A percentile compares a stretch with the other conserved stretches of the same genome.
Conservation (phyloP, 2,888 invertebrate species). For the Uropetala carovei region DNA sequence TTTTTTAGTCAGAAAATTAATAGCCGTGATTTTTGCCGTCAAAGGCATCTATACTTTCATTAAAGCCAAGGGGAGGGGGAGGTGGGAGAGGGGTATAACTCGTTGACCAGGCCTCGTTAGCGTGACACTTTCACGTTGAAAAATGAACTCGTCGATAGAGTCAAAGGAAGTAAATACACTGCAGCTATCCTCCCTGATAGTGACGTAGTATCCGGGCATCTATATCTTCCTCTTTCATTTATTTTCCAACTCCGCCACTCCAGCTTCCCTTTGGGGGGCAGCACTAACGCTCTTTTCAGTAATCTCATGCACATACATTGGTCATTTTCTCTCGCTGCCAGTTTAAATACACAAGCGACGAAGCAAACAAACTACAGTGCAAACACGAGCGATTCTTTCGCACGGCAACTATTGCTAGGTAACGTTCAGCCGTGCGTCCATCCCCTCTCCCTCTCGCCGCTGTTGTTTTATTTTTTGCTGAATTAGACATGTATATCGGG, state of each 20-base stretch:
- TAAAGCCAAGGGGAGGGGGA: background rate
- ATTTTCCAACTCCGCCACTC: background rate
- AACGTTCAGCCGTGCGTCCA: no score
- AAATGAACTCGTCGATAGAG: conserved; percentile 9
- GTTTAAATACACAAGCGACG: no score
- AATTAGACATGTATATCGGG: no score
- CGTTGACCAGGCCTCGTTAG: background rate
- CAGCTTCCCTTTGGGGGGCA: no score
- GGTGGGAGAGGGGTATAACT: background rate
- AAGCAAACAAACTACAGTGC: no score
- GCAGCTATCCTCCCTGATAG: background rate
- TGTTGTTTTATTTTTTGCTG: no score
- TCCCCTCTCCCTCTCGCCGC: no score
- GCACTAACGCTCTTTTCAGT: no score
- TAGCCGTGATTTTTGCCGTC: background rate
- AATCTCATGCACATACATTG: no score
- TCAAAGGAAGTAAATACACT: background rate
- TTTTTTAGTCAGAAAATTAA: background rate
- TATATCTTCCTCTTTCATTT: background rate
- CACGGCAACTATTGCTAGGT: no score
- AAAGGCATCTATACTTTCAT: background rate
- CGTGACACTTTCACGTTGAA: background rate
- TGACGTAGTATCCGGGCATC: background rate
- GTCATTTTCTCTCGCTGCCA: no score
- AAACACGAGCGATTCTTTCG: no score